Base-by-base conservation (phyloP, 2,888 invertebrate species). In the Cotesia congregata region DNA sequence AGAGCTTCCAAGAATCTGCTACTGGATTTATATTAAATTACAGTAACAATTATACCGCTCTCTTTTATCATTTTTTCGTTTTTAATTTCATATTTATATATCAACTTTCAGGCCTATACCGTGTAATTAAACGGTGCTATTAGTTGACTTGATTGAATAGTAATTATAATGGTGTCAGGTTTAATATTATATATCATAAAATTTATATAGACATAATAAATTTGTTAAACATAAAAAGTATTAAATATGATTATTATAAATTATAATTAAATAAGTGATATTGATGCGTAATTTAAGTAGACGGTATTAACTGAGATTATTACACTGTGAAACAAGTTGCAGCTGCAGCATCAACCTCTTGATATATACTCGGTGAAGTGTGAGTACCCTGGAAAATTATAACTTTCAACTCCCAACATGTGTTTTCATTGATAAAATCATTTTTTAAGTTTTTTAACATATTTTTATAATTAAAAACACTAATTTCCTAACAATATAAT, bases 221-320 rank as follows among this genome's bases (percentile, higher is more conserved):
- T 50, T 50, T 50, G 50, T 12, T 7, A 50, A 70, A 61, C 61
- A 6, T 60, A 17, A 20, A 30, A 70, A 70, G 59, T 70, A 38
- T 71, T 67, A 40, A n/a, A n/a, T 40, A 17, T 12, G 12, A 67
- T 67, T 67, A 67, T 38, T 38, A 67, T 20, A 38, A 67, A 67
- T 38, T 38, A 67, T 20, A 38, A 67, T 38, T 67, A 67, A 67
- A 20, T 67, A 20, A 20, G 9, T 7, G 38, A 67, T 67, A n/a
- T n/a, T n/a, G 67, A 67, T 67, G 50, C 30, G 38, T 67, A 39
- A 12, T 20, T n/a, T 67, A 67, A 38, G 30, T 38, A n/a, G 6
- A 64, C 64, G 20, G 7, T n/a, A 64, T 64, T 15, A 64, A 64
- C 64, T 20, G 6, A n/a, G 64, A 64, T n/a, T 64, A 64, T 64